phyloP scores from a whole-genome alignment of 2,113 vertebrate species.

The Lophotis ruficrista region DNA sequence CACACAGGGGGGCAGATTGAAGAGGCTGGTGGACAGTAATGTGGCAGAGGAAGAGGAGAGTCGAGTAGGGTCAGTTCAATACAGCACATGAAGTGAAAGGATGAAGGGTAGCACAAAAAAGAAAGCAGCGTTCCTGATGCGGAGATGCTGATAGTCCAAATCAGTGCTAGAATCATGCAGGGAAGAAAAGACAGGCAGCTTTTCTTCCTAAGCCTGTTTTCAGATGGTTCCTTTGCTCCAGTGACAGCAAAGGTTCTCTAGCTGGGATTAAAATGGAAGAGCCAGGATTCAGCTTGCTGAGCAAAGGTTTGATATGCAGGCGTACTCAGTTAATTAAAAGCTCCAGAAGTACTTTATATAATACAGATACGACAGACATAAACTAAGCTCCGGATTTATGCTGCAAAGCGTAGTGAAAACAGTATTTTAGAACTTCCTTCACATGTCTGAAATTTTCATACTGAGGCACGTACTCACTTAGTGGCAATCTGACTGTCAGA shows the following conservation, averaged over 20 bases:
- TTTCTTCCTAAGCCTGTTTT: background rate
- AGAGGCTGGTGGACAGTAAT: fast-evolving
- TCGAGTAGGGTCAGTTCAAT: fast-evolving
- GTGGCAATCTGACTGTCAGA: background rate
- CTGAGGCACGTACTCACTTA: background rate
- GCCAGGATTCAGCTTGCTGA: background rate
- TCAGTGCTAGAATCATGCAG: background rate
- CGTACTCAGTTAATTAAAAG: background rate
- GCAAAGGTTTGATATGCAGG: background rate
- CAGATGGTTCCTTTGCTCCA: background rate
- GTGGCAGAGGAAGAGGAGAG: background rate
- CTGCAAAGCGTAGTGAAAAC: background rate
- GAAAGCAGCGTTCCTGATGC: background rate
- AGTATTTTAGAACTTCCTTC: background rate
- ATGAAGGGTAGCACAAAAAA: background rate
- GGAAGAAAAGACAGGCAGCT: background rate
- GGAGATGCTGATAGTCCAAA: background rate
- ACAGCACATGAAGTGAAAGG: background rate
- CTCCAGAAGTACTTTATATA: background rate
- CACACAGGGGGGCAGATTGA: fast-evolving
- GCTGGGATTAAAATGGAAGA: background rate
- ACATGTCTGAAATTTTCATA: background rate
- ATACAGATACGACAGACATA: background rate
- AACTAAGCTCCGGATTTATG: background rate
- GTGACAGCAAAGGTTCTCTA: background rate